Percentiles rank a stretch among this genome's conserved stretches.
These are phyloP conservation scores for Microtus montanus DNA, from an alignment of 2,113 vertebrate species.

Conservation along the genomic window DNA sequence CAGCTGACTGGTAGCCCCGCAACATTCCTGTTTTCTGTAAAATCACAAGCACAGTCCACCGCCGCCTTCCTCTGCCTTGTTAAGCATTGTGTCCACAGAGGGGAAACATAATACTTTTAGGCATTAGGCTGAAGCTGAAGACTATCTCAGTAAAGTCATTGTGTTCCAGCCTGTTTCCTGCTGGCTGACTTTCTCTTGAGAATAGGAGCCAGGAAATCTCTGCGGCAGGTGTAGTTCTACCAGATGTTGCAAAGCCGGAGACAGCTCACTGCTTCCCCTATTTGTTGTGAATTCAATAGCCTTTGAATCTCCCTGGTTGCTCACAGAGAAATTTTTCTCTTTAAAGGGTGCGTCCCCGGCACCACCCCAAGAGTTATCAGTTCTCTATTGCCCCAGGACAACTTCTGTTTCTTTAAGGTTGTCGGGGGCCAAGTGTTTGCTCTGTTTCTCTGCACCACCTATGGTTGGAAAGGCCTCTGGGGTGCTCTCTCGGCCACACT, in stretches of 20 bases:
- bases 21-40: not conserved
- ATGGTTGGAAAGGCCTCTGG: too few relatives aligned
- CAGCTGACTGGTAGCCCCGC: not conserved
- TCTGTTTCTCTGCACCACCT: not conserved
- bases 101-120: conserved; percentile 33
- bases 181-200: conserved; percentile 56
- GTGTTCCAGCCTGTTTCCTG: conserved; percentile 70
- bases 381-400: not conserved
- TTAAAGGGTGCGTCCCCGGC: not conserved
- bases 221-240: conserved; percentile 62
- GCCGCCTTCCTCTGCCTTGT: not conserved
- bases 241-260: conserved; percentile 38
- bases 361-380: not conserved
- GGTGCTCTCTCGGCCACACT: not conserved
- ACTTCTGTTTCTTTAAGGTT: not conserved
- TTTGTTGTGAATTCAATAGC: conserved; percentile 50
- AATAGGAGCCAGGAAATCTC: conserved; percentile 68
- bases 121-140: conserved; percentile 59
- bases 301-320: not conserved
- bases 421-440: not conserved
- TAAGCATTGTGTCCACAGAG: conserved; percentile 13
- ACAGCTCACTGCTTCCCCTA: conserved; percentile 59
- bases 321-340: not conserved
- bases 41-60: not conserved
- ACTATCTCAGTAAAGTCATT: conserved; percentile 46